Percentiles rank a stretch among this genome's conserved stretches.
phyloP scores from a whole-genome alignment of 2,888 invertebrate species.

The Kuschelorhynchus macadamiae region DNA sequence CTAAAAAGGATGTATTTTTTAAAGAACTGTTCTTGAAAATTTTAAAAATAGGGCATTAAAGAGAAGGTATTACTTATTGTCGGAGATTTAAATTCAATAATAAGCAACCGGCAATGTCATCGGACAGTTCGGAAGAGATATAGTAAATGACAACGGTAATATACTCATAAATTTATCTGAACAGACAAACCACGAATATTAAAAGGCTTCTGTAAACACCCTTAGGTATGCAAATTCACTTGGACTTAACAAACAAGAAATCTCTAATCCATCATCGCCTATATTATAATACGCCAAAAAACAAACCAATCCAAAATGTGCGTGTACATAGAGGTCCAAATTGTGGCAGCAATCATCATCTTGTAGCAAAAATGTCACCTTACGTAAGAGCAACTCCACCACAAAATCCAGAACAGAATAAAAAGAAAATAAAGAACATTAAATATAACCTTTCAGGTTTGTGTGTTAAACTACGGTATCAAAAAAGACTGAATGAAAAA shows the following conservation, averaged over 20 bases:
- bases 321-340: too few species aligned
- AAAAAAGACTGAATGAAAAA: too few species aligned
- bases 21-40: conserved; percentile 18
- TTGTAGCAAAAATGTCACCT: too few species aligned
- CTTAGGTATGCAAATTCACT: not conserved
- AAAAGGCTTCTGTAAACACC: too few species aligned
- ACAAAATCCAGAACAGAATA: too few species aligned
- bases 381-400: too few species aligned
- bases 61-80: conserved; percentile 21
- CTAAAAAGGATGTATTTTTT: conserved; percentile 21
- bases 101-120: not conserved
- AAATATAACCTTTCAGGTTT: too few species aligned
- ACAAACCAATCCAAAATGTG: too few species aligned
- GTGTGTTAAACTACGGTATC: too few species aligned
- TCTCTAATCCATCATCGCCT: not conserved
- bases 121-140: not conserved
- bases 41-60: not conserved
- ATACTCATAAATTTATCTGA: conserved; percentile 8
- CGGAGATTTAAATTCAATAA: conserved; percentile 23
- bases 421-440: too few species aligned
- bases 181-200: conserved; percentile 12
- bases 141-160: too few species aligned
- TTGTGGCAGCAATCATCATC: conserved; percentile 2
- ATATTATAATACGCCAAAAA: too few species aligned
- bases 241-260: not conserved